A percentile compares a stretch with the other conserved stretches of the same genome.
Conservation (phyloP, 2,113 vertebrate species). For the Gobius niger region DNA sequence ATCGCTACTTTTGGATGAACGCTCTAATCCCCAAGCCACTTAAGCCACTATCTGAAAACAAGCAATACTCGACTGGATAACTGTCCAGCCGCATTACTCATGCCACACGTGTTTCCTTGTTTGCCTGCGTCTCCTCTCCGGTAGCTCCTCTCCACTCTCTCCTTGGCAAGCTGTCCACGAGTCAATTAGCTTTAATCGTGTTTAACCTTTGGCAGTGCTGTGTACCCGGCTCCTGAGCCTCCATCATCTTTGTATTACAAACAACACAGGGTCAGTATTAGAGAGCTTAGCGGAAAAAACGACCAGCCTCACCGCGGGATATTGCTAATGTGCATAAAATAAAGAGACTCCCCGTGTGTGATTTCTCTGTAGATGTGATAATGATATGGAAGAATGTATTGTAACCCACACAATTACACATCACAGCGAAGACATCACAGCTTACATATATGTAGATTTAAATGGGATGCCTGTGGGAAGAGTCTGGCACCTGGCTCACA, state of each 20-base stretch:
- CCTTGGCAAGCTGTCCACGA: background rate
- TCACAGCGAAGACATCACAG: background rate
- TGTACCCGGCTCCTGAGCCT: background rate
- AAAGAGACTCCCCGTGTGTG: background rate
- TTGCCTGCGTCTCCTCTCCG: background rate
- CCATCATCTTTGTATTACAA: background rate
- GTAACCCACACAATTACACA: background rate
- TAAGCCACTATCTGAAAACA: background rate
- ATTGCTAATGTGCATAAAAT: background rate
- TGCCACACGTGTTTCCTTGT: background rate
- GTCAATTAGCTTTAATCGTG: constrained; percentile 5
- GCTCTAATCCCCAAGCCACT: too few relatives aligned
- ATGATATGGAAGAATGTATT: background rate
- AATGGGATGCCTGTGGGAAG: too few relatives aligned
- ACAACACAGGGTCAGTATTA: background rate
- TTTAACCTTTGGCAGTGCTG: constrained; percentile 9
- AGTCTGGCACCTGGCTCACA: too few relatives aligned
- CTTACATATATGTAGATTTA: background rate
- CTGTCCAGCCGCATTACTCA: background rate
- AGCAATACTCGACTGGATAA: background rate
- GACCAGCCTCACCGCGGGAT: background rate
- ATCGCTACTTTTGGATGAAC: background rate
- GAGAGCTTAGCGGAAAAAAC: background rate
- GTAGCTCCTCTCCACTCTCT: background rate
- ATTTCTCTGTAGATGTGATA: background rate